phyloP scores from a whole-genome alignment of 2,797 vertebrate species.

The Peromyscus attwateri region DNA sequence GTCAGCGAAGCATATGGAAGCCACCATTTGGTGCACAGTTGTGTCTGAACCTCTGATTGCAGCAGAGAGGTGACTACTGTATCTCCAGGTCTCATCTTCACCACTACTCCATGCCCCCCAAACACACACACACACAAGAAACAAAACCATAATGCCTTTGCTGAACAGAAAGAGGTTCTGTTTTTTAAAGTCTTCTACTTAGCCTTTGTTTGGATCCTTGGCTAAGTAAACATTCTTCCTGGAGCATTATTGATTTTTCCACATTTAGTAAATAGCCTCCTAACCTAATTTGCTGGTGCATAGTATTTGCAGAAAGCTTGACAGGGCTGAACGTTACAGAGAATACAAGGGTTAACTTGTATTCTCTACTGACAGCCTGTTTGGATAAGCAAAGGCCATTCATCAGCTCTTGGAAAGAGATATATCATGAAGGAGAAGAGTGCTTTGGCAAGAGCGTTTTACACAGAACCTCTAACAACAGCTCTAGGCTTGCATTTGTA shows the following conservation, averaged over 20 bases:
- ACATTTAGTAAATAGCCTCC: conserved; percentile 53
- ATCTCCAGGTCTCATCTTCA: neutral
- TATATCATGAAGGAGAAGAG: neutral
- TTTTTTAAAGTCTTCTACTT: conserved; percentile 12
- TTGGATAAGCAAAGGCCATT: neutral
- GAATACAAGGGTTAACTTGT: neutral
- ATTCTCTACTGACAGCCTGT: neutral
- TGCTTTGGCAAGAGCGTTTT: neutral
- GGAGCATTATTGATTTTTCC: conserved; percentile 45
- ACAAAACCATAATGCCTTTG: neutral
- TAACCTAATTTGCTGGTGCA: conserved; percentile 45
- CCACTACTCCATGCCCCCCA: neutral
- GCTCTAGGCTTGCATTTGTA: neutral
- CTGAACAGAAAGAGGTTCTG: neutral
- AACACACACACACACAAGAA: neutral
- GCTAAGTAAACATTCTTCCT: conserved; percentile 39
- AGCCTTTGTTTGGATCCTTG: conserved; percentile 19
- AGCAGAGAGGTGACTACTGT: accelerated
- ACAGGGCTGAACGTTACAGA: neutral
- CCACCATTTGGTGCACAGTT: neutral
- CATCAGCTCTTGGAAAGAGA: conserved; percentile 5
- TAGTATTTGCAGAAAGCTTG: conserved; percentile 46
- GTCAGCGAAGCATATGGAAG: neutral
- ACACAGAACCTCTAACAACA: neutral
- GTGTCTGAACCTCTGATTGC: neutral